Evolutionary conservation across 2,888 invertebrate species (phyloP), one percentile per base, ranked within the genome.

Genomic region (Macaria liturata): DNA sequence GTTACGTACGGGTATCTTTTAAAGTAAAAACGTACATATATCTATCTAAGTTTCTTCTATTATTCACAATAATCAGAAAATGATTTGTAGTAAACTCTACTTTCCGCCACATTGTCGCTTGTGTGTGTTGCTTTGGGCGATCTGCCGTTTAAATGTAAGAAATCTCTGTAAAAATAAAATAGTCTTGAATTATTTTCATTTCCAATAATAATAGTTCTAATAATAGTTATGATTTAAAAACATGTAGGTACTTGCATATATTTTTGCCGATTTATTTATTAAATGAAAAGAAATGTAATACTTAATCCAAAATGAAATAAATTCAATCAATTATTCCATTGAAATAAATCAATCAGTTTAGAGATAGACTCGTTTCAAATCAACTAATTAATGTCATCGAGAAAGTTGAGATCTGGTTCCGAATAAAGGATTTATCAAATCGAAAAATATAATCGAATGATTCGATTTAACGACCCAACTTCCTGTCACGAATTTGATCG

Each of bases 341-440:
- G 4, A 30, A 9, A 34, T 30, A 50, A 44, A 30, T 51, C 37
- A 45, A 51, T 45, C 37, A 30, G 3, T 45, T 51, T n/a, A 1
- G 50, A 34, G 44, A 53, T 42, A 46, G 47, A 20, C 7, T 49
- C 32, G 51, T 49, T 59, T 47, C 46, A 40, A 54, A 30, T 52
- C 30, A 1, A 46, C 20, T 20, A 20, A 59, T 49, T 53, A 39
- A 54, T 45, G 39, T 52, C 53, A 46, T 44, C 9, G 46, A 49
- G 60, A 61, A 61, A 62, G 60, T 46, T 58, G 9, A 61, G 1
- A 31, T 62, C 56, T 49, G 40, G 48, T 39, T 52, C 47, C 46
- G 9, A 32, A 44, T 49, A 56, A 61, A 59, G 54, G 58, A 51
- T 57, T 57, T 56, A 59, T 54, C 31, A 34, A 42, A 51, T 53